Evolutionary conservation across 2,797 vertebrate genomes (phyloP).

Genomic region (Sebastolobus altivelis): DNA sequence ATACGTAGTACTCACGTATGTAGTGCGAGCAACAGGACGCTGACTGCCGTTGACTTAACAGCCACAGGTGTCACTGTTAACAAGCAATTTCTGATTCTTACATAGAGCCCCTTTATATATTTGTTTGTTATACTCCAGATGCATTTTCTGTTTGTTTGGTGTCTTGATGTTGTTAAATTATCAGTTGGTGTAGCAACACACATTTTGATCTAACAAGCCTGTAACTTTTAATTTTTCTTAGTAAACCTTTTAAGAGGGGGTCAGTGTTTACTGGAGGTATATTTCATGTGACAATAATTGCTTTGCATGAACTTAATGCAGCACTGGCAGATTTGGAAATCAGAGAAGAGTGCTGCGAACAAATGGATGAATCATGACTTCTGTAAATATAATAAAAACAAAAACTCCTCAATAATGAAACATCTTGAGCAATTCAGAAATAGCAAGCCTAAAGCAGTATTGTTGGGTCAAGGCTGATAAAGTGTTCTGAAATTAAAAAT

Average conservation of each 20-base stretch:
- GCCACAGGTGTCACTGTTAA: too few relatives aligned
- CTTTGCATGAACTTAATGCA: constrained; percentile 5
- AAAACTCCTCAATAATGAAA: constrained; percentile 3
- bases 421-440: constrained; percentile 3
- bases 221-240: background rate
- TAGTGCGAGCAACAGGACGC: too few relatives aligned
- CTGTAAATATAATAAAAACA: constrained; percentile 22
- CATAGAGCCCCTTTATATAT: background rate
- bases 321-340: background rate
- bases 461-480: constrained; percentile 30
- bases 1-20: too few relatives aligned
- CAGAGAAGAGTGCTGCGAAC: background rate
- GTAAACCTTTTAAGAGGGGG: background rate
- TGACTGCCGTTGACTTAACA: too few relatives aligned
- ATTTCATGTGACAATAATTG: background rate
- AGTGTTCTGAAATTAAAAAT: constrained; percentile 32
- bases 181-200: background rate
- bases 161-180: background rate
- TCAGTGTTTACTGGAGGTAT: background rate
- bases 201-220: background rate
- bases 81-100: too few relatives aligned
- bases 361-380: constrained; percentile 8
- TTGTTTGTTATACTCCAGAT: background rate
- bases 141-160: background rate
- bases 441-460: background rate